Evolutionary conservation across 2,113 vertebrate species (phyloP).

Genomic region (Ochotona princeps): DNA sequence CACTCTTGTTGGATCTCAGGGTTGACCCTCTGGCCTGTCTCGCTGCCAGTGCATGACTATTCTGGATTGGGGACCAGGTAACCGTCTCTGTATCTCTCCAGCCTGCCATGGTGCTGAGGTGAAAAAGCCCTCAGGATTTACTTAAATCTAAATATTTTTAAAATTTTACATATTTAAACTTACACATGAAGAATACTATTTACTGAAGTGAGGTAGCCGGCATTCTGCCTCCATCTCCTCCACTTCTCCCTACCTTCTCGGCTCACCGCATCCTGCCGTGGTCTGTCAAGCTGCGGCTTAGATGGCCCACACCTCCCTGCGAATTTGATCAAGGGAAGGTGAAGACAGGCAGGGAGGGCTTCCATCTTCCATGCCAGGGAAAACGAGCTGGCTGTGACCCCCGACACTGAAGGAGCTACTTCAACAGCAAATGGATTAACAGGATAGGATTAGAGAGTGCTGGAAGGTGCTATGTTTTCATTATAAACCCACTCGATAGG

Average conservation of each 20-base stretch:
- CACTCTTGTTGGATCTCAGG: not conserved
- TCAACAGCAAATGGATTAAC: conserved; percentile 71
- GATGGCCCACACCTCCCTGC: not conserved
- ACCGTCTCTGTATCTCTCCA: not conserved
- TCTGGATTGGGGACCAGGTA: not conserved
- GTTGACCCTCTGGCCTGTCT: not conserved
- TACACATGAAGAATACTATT: not conserved
- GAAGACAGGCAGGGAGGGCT: not conserved
- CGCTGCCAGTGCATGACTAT: too few species aligned
- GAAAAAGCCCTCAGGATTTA: not conserved
- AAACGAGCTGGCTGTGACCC: conserved; percentile 35
- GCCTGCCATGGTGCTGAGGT: not conserved
- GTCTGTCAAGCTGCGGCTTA: not conserved
- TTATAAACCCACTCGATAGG: not conserved
- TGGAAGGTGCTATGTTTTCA: conserved; percentile 57
- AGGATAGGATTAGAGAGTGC: conserved; percentile 55
- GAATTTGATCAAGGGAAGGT: not conserved
- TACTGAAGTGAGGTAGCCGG: conserved; percentile 6
- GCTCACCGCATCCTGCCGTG: not conserved
- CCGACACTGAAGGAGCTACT: conserved; percentile 49
- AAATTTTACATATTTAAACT: not conserved
- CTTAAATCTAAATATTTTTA: not conserved
- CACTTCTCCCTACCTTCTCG: not conserved
- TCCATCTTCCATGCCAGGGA: conserved; percentile 26
- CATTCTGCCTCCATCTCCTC: not conserved